phyloP scores from a whole-genome alignment of 1,140 invertebrate species.

The Oscheius sp. region DNA sequence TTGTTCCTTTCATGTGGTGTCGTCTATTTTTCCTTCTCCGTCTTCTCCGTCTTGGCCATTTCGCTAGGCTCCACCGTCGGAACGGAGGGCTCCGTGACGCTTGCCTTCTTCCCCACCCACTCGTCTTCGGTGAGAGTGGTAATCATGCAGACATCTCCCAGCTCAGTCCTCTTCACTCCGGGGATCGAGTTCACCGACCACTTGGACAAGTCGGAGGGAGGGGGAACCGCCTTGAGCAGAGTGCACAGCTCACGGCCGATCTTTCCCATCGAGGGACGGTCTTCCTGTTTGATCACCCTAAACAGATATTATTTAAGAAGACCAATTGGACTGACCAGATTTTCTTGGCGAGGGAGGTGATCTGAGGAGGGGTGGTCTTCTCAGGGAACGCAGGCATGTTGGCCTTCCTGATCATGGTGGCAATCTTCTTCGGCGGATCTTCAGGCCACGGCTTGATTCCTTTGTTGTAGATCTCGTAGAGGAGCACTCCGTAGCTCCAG shows the following conservation, averaged over 20 bases:
- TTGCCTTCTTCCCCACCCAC: too few relatives aligned
- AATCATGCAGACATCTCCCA: too few relatives aligned
- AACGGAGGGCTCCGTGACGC: too few relatives aligned
- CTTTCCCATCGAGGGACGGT: not conserved
- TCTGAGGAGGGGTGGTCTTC: slow-evolving; percentile 6
- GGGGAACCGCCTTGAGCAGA: slow-evolving; percentile 7
- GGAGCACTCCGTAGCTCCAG: slow-evolving; percentile 59
- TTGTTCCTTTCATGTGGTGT: too few relatives aligned
- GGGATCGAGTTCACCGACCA: slow-evolving; percentile 7
- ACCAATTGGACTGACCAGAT: not conserved
- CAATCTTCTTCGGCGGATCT: slow-evolving; percentile 27
- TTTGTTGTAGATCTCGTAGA: slow-evolving; percentile 63
- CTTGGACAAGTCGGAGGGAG: not conserved
- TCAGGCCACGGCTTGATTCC: slow-evolving; percentile 41
- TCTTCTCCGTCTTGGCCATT: too few relatives aligned
- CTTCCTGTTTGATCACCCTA: too few relatives aligned
- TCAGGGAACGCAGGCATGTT: slow-evolving; percentile 22
- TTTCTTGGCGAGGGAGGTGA: not conserved
- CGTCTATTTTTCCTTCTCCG: too few relatives aligned
- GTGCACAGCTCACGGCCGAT: slow-evolving; percentile 4
- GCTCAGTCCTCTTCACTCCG: slow-evolving; percentile 1
- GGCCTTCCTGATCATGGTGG: slow-evolving; percentile 11
- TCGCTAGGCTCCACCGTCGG: too few relatives aligned
- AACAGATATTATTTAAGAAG: not conserved
- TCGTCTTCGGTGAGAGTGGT: too few relatives aligned